Base-by-base conservation (phyloP, 2,797 vertebrate genomes). In the Vireo griseus region DNA sequence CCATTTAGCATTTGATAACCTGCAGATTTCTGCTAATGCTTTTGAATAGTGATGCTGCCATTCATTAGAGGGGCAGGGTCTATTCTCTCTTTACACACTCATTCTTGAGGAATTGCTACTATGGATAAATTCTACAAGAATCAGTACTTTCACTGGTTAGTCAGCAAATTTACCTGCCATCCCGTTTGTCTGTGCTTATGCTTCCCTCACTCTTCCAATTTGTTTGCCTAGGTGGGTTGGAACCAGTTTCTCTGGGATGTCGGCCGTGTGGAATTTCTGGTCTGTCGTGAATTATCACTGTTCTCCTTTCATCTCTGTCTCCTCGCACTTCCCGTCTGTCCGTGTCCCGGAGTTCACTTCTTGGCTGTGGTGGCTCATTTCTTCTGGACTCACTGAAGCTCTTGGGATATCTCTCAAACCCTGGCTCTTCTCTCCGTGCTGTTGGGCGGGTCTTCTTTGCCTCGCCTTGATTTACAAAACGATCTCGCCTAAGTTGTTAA, bases 401-500 rank as follows among this genome's bases (percentile, higher is more conserved):
- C 97, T 99, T 99, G 16, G 98, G 98, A 72, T 99, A 99, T 10
- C 99, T 98, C 61, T 99, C 99, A 84, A 99, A 99, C 28, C 98
- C 97, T 0, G 99, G 96, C 50, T 98, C 97, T 67, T 99, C 99
- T 86, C 99, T 98, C 62, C 98, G 98, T 50, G 98, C 97, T 37
- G 98, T 97, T 5, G 98, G 98, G 2, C 99, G 98, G 74, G 96
- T 96, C 97, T 99, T 99, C 93, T 99, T 99, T 2, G 97, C 98
- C n/a, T 99, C 99, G 10, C 98, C 98, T 94, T 99, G 99, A 52
- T 97, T 97, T 21, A 99, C 98, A 94, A 99, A 99, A 39, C 99
- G 98, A 76, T 98, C 99, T 48, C 99, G 98, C 94, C 99, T 99
- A 82, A 54, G 77, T 94, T 84, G 42, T 85, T 88, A 50, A 71